phyloP scores from a whole-genome alignment of 2,113 vertebrate genomes.

The Lasiurus cinereus region DNA sequence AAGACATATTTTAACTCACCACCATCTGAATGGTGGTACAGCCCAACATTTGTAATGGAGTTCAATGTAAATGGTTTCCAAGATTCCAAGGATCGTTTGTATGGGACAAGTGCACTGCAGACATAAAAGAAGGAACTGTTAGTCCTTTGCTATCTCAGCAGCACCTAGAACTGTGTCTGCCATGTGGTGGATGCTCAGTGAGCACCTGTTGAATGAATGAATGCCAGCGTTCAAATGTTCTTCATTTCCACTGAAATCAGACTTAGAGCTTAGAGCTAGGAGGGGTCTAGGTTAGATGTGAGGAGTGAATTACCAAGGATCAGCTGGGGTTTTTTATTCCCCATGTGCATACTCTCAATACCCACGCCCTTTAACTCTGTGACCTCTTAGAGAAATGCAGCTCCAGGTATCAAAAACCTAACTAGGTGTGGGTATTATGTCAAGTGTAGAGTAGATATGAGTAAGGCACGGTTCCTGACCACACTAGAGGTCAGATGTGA shows the following conservation, averaged over 20 bases:
- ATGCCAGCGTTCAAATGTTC: not conserved
- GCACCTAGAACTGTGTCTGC: too few relatives aligned
- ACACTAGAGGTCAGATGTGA: not conserved
- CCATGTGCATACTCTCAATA: too few relatives aligned
- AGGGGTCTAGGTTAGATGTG: not conserved
- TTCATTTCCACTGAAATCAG: not conserved
- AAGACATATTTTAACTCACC: not conserved
- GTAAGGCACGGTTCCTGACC: not conserved
- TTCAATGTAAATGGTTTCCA: not conserved
- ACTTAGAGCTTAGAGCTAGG: not conserved
- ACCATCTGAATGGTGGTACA: not conserved
- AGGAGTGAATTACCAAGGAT: not conserved
- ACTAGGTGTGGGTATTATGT: not conserved
- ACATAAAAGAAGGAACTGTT: not conserved
- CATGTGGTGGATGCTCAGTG: not conserved
- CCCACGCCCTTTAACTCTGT: not conserved
- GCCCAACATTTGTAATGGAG: not conserved
- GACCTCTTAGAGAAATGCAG: slow-evolving; percentile 19
- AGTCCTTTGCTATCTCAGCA: not conserved
- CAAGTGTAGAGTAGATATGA: not conserved
- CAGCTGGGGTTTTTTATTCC: not conserved
- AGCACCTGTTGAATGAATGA: not conserved
- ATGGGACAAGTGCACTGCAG: not conserved
- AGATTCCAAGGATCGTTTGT: not conserved
- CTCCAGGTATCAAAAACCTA: not conserved